Percentiles rank a stretch among this genome's conserved stretches.
phyloP scores from a whole-genome alignment of 2,113 vertebrate species.

The Alces alces region DNA sequence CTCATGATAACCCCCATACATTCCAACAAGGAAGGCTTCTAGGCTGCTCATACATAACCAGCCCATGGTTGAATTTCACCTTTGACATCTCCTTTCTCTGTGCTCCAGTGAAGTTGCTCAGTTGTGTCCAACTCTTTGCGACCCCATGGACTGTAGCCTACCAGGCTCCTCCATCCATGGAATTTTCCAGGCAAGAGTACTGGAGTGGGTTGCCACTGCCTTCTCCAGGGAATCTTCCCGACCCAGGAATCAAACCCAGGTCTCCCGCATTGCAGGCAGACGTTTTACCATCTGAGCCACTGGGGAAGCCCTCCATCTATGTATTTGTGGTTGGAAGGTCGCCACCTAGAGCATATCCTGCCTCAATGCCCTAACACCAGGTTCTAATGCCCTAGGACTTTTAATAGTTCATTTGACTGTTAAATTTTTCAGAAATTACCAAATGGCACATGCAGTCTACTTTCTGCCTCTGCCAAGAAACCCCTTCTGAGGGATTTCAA shows the following conservation, averaged over 20 bases:
- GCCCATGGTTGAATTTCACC: background rate
- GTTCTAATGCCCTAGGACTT: background rate
- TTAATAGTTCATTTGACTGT: background rate
- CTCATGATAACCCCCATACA: background rate
- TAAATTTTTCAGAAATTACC: background rate
- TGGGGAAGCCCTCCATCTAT: background rate
- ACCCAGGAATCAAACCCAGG: background rate
- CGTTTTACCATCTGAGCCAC: background rate
- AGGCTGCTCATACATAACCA: background rate
- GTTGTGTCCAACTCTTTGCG: background rate
- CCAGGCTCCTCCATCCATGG: background rate
- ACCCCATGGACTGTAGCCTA: background rate
- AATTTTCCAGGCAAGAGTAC: background rate
- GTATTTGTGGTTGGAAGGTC: background rate
- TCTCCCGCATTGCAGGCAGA: background rate
- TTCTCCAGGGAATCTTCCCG: background rate
- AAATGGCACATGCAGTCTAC: background rate
- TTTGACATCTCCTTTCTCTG: background rate
- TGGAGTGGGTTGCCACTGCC: background rate
- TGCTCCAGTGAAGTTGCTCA: background rate
- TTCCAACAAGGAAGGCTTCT: background rate
- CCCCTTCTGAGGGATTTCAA: background rate
- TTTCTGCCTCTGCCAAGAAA: background rate
- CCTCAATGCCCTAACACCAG: background rate
- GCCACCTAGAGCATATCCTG: background rate